Base-by-base conservation (phyloP, 2,888 invertebrate genomes). In the Perdita meconis region DNA sequence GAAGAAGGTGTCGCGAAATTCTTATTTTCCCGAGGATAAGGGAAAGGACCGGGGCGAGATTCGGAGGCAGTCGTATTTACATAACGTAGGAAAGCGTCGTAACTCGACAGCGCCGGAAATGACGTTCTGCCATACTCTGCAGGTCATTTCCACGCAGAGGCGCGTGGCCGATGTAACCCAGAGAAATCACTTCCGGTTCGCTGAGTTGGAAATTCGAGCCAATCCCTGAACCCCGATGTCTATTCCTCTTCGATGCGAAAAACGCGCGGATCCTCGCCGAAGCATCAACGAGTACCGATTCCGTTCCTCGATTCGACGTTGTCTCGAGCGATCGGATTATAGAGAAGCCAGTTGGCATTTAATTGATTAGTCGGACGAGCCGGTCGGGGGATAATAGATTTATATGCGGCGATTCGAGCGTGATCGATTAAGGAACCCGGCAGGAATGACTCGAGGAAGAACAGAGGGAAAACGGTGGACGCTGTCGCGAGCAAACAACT, bases 181-280 rank as follows among this genome's bases (percentile, higher is more conserved):
- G 85, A 83, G 87, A 85, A 87, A 87, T 88, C 85, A 83, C 88
- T 88, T 88, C 85, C 84, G 87, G 86, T 68, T 88, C 88, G 76
- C 51, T 82, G 88, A 83, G 79, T 83, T 83, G 88, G 87, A 88
- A 88, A 88, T 88, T 86, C 84, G 75, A 84, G 82, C 85, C 83
- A 86, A 88, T 88, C 82, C 79, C 77, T 64, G 73, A 42, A 47
- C 59, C 70, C 70, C 60, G 59, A 65, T 78, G 76, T 75, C 76
- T 65, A 40, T 67, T 56, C 38, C 56, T 65, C 69, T 56, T 50
- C 51, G 67, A 70, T 40, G 69, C 64, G 71, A 71, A 26, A 73
- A 76, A 47, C n/a, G 47, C 78, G 72, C 56, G 60, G 51, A 72
- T 74, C 26, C 51, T 65, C 68, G 50, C 50, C n/a, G n/a, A 59